These are phyloP conservation scores for Ceratina australensis DNA, from an alignment of 1,140 invertebrate genomes.

Conservation along the genomic window DNA sequence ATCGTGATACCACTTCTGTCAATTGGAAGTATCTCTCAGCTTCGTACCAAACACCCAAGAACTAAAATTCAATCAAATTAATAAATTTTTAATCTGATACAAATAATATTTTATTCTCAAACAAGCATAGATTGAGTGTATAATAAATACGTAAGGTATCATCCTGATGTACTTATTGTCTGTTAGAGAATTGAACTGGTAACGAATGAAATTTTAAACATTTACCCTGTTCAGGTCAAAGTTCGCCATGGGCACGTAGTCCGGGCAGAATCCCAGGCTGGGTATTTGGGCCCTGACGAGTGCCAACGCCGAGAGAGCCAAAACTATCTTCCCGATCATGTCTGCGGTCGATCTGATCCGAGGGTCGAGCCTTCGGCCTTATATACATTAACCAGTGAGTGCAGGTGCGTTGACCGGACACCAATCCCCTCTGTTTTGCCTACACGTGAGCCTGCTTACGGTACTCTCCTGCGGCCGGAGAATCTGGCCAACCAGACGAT, in stretches of 20 bases:
- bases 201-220: constrained; percentile 2
- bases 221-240: constrained; percentile 85
- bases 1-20: constrained; percentile 86
- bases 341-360: constrained; percentile 71
- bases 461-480: constrained; percentile 59
- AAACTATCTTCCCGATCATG: constrained; percentile 72
- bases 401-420: constrained; percentile 78
- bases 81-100: background rate
- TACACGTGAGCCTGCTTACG: constrained; percentile 65
- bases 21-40: constrained; percentile 89
- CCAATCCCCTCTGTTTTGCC: constrained; percentile 61
- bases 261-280: constrained; percentile 83
- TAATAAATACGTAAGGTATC: too few relatives aligned
- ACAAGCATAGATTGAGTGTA: too few relatives aligned
- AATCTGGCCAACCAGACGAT: constrained; percentile 55
- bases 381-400: constrained; percentile 76
- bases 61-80: constrained; percentile 73
- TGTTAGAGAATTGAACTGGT: too few relatives aligned
- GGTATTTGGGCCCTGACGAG: constrained; percentile 81
- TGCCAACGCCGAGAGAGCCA: constrained; percentile 69
- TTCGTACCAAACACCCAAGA: constrained; percentile 90
- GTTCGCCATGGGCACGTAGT: constrained; percentile 85
- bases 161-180: too few relatives aligned
- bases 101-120: too few relatives aligned
- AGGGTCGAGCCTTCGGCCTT: constrained; percentile 68